Evolutionary conservation across 2,113 vertebrate genomes (phyloP).

Genomic region (Nesogale talazaci): DNA sequence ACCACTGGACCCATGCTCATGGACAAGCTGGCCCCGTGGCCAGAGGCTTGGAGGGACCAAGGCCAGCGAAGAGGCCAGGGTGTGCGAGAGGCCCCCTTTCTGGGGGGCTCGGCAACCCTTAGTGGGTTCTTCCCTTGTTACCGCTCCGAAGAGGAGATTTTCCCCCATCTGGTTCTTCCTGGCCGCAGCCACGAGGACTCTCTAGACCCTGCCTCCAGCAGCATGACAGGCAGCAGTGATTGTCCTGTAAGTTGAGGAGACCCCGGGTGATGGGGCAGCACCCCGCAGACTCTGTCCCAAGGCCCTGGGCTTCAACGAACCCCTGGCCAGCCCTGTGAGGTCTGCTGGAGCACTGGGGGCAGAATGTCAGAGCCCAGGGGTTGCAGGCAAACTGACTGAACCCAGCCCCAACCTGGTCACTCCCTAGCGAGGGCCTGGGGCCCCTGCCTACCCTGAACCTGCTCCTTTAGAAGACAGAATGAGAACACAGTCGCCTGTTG

Average conservation of each 20-base stretch:
- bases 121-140: conserved; percentile 73
- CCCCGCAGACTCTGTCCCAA: background rate
- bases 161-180: background rate
- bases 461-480: background rate
- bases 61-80: background rate
- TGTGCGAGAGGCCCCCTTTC: background rate
- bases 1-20: background rate
- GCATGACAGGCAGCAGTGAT: accelerated
- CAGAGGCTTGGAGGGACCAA: background rate
- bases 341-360: background rate
- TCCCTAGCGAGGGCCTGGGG: background rate
- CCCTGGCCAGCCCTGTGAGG: background rate
- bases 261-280: background rate
- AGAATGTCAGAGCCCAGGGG: background rate
- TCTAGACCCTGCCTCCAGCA: background rate
- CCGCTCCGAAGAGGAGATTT: conserved; percentile 61
- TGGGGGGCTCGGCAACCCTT: background rate
- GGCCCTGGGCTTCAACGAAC: no score
- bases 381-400: background rate
- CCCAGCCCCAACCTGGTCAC: background rate
- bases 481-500: no score
- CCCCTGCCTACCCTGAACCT: background rate
- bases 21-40: background rate
- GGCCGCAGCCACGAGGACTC: background rate
- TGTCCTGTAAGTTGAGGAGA: conserved; percentile 33